Base-by-base conservation (phyloP, 1,140 invertebrate genomes). In the Aphelinus certus region DNA sequence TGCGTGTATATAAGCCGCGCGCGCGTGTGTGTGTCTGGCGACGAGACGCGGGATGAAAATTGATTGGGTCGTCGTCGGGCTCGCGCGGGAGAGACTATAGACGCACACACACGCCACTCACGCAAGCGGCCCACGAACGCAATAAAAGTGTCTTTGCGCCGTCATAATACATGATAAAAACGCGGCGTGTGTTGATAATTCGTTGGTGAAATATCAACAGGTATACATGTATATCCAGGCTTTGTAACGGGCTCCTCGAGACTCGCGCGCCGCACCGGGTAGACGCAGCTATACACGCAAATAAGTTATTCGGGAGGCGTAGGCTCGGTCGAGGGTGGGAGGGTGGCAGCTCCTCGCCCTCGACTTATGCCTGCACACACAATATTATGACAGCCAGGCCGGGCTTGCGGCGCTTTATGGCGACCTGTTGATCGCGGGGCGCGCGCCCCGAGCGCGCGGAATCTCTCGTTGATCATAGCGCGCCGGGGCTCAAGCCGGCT, bases 401-500 rank as follows among this genome's bases (percentile, higher is more conserved):
- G 56, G n/a, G 49, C 26, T 7, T 7, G 55, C 46, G 47, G 3
- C 51, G 66, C 42, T 70, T 76, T 76, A 67, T 76, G 55, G 74
- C 74, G 71, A 76, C 74, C 68, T 76, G 74, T 76, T 76, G 74
- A 76, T 76, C 26, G 55, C 53, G 57, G 68, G 42, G 55, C 71
- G 58, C 3, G 49, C n/a, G 9, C 62, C 10, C 9, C 46, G 51
- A 9, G 55, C 71, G 58, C 3, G 49, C n/a, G 9, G 48, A 68
- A 47, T 7, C 57, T 70, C 74, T 70, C 56, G 61, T 76, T 71
- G 67, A 70, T 75, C 73, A 65, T 65, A 68, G 71, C 46, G 51
- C 10, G 2, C 6, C 48, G 48, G 7, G 47, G 48, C n/a, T 56
- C 51, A 68, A 26, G 55, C 58, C 10, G 49, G 9, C 26, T 57